Base-by-base conservation (phyloP, 1,140 invertebrate genomes). In the Reticulitermes speratus region DNA sequence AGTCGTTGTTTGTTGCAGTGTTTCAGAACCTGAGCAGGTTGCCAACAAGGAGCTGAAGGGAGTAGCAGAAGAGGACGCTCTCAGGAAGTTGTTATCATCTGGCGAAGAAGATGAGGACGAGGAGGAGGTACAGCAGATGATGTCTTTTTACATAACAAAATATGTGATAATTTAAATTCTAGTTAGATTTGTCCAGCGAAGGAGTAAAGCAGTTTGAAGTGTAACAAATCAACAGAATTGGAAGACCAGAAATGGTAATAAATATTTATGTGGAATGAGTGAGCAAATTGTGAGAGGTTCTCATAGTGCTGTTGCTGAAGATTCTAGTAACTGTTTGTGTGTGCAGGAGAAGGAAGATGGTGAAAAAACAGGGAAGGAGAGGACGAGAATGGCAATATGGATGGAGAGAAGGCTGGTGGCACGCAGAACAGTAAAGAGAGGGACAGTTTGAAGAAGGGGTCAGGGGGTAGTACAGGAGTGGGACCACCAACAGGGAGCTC, bases 31-130 rank as follows among this genome's bases (percentile, higher is more conserved):
- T 86, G 96, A 96, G 91, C 94, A 92, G 52, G 96, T 95, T 91
- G 92, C 91, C 87, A 94, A 93, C 88, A 96, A 94, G 89, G 95
- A 94, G 91, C 93, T 94, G 90, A 96, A 97, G 93, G 96, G 88
- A 89, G 97, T 98, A 0, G 96, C 96, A 11, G 96, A 99, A 90
- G 98, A 99, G 91, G 97, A 97, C 90, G 98, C 96, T 0, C 92
- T 97, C 84, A 93, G 95, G 87, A 97, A 97, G 90, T 92, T 99
- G 25, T 93, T 98, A 25, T 96, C 95, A 5, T 98, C 97, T 1
- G 97, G 98, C 89, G 97, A 97, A 89, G 97, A 97, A 84, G 96
- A 96, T 23, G 96, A 98, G 65, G 95, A 97, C 45, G 96, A 97
- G 87, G 94, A 95, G 86, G 45, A 84, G 83, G 83, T 84, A 59